Base-by-base conservation (phyloP, 2,113 vertebrate species). In the Pituophis catenifer region DNA sequence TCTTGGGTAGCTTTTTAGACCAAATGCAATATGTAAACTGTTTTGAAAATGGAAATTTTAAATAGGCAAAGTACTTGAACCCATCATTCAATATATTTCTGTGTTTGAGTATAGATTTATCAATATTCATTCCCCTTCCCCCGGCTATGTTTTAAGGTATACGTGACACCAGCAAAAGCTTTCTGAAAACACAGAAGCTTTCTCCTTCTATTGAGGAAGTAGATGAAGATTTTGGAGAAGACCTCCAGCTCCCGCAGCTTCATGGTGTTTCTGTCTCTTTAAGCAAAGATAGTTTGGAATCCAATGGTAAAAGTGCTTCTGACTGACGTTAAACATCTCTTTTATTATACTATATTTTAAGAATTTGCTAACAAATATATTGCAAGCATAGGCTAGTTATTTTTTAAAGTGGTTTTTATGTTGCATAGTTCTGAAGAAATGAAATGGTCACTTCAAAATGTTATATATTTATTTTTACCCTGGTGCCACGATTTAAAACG, bases 251-350 rank as follows among this genome's bases (percentile, higher is more conserved):
- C 92, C 96, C 96, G 54, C 97, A 96, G 88, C 96, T 94, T 86
- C 92, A 94, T 87, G 95, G 33, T 33, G 94, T 96, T 75, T 94
- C 94, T 85, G 44, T 96, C 29, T 94, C 97, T 90, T 89, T 98
- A 91, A 98, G 97, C 91, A 96, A 94, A 97, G 98, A 98, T 95
- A 98, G 97, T 90, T 95, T 98, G 85, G 98, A 99, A 92, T 94
- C 96, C 94, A 98, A 98, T 90, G 98, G 99, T 99, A 96, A 98
- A 98, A 92, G 26, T 92, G 23, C 11, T 0, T 26, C 92, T 15
- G 29, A 62, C n/a, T 15, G 29, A 62, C n/a, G 33, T 13, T 92
- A 48, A 24, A 24, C 17, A 1, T 38, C 86, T 88, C 52, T 58
- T 58, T 6, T 1, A 9, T 33, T 81, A 52, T 0, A 29, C 93